Evolutionary conservation across 1,140 invertebrate species (phyloP).

Genomic region (Lepidurus couesii): DNA sequence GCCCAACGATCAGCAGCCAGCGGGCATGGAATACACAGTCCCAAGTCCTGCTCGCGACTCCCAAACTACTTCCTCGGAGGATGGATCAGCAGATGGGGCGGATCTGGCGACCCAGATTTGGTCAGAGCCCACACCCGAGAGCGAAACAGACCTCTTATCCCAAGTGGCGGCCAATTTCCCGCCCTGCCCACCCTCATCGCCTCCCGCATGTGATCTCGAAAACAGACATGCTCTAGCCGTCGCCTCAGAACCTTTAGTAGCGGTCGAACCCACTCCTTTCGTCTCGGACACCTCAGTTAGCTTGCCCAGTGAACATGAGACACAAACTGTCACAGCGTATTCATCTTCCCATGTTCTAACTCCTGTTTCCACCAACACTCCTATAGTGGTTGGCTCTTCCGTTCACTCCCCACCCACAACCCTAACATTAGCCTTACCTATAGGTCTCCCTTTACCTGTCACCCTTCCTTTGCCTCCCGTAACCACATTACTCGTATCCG

Average conservation of each 20-base stretch:
- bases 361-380: background rate
- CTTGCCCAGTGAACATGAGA: background rate
- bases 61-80: no score
- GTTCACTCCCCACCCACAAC: conserved; percentile 25
- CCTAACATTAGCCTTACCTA: conserved; percentile 30
- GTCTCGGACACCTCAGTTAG: background rate
- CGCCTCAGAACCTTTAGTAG: background rate
- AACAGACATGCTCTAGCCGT: background rate
- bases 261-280: background rate
- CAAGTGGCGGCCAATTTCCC: no score
- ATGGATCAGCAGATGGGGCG: no score
- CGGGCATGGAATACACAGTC: background rate
- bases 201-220: no score
- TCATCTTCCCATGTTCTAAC: background rate
- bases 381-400: background rate
- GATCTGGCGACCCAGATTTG: no score
- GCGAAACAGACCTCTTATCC: no score
- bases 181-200: no score
- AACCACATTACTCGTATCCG: conserved; percentile 31
- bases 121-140: no score
- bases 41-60: background rate
- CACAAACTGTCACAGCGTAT: background rate
- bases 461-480: conserved; percentile 31
- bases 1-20: background rate
- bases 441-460: conserved; percentile 33